Base-by-base conservation (phyloP, 2,888 invertebrate species). In the Portevinia maculata region DNA sequence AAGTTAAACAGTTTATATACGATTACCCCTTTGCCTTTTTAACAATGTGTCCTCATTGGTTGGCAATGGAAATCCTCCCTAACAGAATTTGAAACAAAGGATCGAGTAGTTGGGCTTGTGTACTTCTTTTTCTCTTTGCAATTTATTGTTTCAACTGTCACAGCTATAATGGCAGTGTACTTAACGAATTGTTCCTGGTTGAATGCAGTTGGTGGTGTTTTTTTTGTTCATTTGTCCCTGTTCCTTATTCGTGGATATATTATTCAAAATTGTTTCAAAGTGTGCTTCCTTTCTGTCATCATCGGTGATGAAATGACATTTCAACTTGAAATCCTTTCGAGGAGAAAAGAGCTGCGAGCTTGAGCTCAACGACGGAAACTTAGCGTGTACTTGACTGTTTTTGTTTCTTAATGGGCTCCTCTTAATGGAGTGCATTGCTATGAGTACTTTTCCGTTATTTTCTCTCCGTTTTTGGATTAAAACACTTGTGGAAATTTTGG, bases 71-170 rank as follows among this genome's bases (percentile, higher is more conserved):
- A 50, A 59, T 32, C 53, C 46, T 75, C 59, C 59, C 32, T 67
- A 57, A 44, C 59, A 24, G 39, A 76, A 83, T 44, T 78, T 71
- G 83, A 83, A 83, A 78, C 73, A 83, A 83, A 62, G 67, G 83
- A 76, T 65, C 71, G 62, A 83, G 71, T 73, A 78, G 65, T 78
- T 64, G 69, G 46, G 64, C 28, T 64, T 57, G n/a, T 55, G 28
- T 73, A 46, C 53, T 75, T 65, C 19, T 44, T 71, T 44, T 44
- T 67, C 59, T 59, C 41, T 11, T 39, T 15, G 13, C 64, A 52
- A 55, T 71, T 65, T 48, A 81, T 83, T 83, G 83, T 83, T 83
- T 83, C 78, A 71, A 73, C 76, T 83, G 83, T 78, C 83, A 50
- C 39, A 24, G 67, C 52, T 57, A 78, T 71, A 83, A 83, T 73